These are phyloP conservation scores for Cosmopolites sordidus DNA, from an alignment of 2,888 invertebrate genomes.

Conservation along the genomic window DNA sequence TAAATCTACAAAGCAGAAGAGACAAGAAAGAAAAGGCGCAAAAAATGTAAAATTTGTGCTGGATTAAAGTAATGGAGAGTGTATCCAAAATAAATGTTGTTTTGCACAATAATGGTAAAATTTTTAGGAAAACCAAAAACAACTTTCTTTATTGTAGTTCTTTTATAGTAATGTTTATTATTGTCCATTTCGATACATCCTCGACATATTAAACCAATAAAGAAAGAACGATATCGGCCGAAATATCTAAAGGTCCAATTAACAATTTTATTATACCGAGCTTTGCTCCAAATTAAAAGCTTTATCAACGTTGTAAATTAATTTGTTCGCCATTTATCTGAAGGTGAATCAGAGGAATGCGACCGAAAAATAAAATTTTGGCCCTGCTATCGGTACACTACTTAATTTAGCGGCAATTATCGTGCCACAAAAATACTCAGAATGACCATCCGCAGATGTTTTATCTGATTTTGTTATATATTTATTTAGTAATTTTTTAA, in stretches of 20 bases:
- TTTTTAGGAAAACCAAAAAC: no score
- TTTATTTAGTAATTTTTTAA: no score
- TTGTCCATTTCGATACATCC: no score
- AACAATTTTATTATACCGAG: not conserved
- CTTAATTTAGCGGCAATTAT: constrained; percentile 1
- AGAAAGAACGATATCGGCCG: not conserved
- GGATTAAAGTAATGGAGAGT: no score
- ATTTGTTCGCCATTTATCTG: not conserved
- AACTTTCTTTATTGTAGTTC: no score
- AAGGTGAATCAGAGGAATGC: not conserved
- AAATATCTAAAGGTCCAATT: not conserved
- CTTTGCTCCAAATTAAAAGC: constrained; percentile 1
- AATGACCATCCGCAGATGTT: not conserved
- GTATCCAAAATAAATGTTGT: no score
- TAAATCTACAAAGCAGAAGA: no score
- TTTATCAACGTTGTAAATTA: constrained; percentile 1
- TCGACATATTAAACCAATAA: no score
- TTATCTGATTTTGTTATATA: not conserved
- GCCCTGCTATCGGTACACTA: not conserved
- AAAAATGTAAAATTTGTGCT: no score
- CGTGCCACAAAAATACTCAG: not conserved
- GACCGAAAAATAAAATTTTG: not conserved
- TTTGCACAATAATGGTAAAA: no score
- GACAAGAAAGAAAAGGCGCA: no score
- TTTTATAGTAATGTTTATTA: no score